Conservation (phyloP, 2,888 invertebrate species). For the Rotaria magnacalcarata region DNA sequence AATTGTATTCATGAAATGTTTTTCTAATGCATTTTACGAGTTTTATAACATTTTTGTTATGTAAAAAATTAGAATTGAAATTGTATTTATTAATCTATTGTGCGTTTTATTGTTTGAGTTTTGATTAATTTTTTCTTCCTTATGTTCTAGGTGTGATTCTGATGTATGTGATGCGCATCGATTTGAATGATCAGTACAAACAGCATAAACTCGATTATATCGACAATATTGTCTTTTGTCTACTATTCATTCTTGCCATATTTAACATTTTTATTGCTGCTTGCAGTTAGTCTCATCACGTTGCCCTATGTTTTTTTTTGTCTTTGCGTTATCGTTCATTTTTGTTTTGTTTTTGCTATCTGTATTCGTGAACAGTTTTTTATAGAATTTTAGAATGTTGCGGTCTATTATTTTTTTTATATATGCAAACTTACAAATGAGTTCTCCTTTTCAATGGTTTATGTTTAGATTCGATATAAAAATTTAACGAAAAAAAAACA, state of each 20-base stretch:
- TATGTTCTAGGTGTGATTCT: slow-evolving; percentile 23
- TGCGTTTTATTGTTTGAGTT: not conserved
- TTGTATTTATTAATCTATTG: not conserved
- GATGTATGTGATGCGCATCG: slow-evolving; percentile 28
- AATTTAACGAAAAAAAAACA: not conserved
- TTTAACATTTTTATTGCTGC: slow-evolving; percentile 35
- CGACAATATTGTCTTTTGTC: slow-evolving; percentile 1
- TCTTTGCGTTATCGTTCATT: not conserved
- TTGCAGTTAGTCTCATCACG: not conserved
- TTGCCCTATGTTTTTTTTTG: not conserved
- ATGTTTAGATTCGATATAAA: not conserved
- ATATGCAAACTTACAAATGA: not conserved
- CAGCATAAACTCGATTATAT: slow-evolving; percentile 38
- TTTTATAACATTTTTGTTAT: not conserved
- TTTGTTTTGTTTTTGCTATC: not conserved
- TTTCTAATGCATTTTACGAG: not conserved
- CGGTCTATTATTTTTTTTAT: not conserved
- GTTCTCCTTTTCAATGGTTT: not conserved
- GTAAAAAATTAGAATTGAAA: too few species aligned
- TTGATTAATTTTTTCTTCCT: not conserved
- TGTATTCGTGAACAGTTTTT: slow-evolving; percentile 11
- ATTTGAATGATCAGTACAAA: slow-evolving; percentile 35
- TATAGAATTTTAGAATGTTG: not conserved
- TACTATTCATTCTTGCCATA: slow-evolving; percentile 22
- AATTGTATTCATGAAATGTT: not conserved